Evolutionary conservation across 2,797 vertebrate genomes (phyloP).

Genomic region (Etheostoma nigrum): DNA sequence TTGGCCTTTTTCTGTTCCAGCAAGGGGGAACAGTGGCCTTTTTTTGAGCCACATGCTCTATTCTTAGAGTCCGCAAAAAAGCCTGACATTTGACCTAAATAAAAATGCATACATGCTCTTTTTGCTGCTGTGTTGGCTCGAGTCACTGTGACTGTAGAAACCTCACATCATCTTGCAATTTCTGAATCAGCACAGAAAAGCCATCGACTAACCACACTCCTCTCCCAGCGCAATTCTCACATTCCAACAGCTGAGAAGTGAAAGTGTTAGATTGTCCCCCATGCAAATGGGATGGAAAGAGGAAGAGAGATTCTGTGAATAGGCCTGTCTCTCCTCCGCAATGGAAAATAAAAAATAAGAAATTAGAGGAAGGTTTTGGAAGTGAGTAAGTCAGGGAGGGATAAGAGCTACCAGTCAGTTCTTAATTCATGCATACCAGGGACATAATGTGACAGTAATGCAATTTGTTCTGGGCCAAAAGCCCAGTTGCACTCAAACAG

Average conservation of each 20-base stretch:
- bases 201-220: conserved; percentile 65
- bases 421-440: conserved; percentile 80
- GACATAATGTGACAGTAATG: conserved; percentile 85
- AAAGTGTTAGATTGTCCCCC: conserved; percentile 77
- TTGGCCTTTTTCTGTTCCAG: conserved; percentile 45
- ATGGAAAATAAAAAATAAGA: conserved; percentile 61
- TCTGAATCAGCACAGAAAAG: conserved; percentile 74
- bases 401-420: conserved; percentile 63
- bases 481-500: conserved; percentile 78
- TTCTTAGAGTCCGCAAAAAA: conserved; percentile 48
- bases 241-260: conserved; percentile 64
- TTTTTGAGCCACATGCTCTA: conserved; percentile 28
- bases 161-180: conserved; percentile 66
- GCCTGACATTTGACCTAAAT: conserved; percentile 73
- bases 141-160: conserved; percentile 61
- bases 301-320: conserved; percentile 43
- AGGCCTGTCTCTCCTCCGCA: conserved; percentile 43
- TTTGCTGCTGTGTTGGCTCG: conserved; percentile 51
- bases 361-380: conserved; percentile 39
- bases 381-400: conserved; percentile 49
- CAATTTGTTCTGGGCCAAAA: conserved; percentile 83
- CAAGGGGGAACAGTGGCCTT: conserved; percentile 37
- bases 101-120: conserved; percentile 60
- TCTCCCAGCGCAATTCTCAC: conserved; percentile 69
- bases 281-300: conserved; percentile 69